Evolutionary conservation across 1,140 invertebrate genomes (phyloP).

Genomic region (Marisa cornuarietis): DNA sequence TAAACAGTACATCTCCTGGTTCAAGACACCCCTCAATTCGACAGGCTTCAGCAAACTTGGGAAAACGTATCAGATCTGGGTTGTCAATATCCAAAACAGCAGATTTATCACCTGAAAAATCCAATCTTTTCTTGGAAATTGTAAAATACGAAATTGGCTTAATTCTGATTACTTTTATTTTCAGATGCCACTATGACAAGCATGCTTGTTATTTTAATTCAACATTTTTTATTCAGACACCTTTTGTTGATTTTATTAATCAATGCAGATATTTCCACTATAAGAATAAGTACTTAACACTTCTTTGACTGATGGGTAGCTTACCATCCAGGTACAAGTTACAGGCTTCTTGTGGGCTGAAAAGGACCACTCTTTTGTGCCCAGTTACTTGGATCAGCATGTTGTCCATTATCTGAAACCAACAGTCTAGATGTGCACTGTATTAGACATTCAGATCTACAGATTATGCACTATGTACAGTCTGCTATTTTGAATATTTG

Average conservation of each 20-base stretch:
- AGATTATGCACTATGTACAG: too few species aligned
- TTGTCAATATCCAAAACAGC: constrained; percentile 66
- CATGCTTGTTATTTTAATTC: not conserved
- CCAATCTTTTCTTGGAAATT: not conserved
- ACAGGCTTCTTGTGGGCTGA: constrained; percentile 68
- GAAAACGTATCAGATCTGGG: constrained; percentile 56
- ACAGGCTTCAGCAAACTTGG: constrained; percentile 52
- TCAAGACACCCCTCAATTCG: constrained; percentile 55
- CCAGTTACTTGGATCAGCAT: constrained; percentile 71
- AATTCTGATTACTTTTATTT: not conserved
- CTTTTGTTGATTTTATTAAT: not conserved
- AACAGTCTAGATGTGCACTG: not conserved
- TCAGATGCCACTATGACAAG: not conserved
- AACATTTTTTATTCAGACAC: not conserved
- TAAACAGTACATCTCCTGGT: constrained; percentile 64
- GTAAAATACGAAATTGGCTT: not conserved
- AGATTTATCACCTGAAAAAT: constrained; percentile 71
- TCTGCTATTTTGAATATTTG: not conserved
- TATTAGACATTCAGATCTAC: too few species aligned
- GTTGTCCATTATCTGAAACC: constrained; percentile 72
- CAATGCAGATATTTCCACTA: not conserved
- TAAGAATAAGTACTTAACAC: not conserved
- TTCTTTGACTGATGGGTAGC: constrained; percentile 10
- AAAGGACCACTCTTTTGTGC: constrained; percentile 70
- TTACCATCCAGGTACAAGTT: constrained; percentile 71